Conservation (phyloP, 2,797 vertebrate species). For the Allobates femoralis region DNA sequence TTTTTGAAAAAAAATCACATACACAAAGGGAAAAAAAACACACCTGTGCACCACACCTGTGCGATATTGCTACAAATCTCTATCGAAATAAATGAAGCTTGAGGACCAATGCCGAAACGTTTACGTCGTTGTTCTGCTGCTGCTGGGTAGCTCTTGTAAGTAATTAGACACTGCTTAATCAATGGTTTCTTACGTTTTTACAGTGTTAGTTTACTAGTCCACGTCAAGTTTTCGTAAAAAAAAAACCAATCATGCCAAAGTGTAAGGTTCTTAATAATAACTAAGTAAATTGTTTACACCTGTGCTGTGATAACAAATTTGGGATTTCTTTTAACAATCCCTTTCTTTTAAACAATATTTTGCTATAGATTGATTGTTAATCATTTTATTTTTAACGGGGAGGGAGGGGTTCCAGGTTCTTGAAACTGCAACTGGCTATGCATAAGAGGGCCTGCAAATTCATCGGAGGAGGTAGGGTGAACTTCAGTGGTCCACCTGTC, state of each 20-base stretch:
- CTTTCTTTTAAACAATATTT: background rate
- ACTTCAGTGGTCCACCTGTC: background rate
- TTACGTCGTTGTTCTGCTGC: background rate
- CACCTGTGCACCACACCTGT: too few relatives aligned
- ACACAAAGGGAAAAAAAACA: too few relatives aligned
- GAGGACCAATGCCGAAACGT: background rate
- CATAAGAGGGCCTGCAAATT: slow-evolving; percentile 5
- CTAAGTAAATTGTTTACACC: slow-evolving; percentile 7
- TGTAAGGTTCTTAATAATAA: slow-evolving; percentile 10
- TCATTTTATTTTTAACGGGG: background rate
- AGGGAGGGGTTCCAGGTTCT: slow-evolving; percentile 4
- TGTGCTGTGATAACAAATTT: background rate
- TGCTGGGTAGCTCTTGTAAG: background rate
- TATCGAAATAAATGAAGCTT: too few relatives aligned
- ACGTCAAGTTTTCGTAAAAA: background rate
- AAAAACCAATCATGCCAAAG: slow-evolving; percentile 17
- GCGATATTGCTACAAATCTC: too few relatives aligned
- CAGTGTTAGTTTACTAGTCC: background rate
- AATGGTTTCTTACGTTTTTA: background rate
- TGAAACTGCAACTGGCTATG: background rate
- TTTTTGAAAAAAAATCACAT: background rate
- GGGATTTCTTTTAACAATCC: slow-evolving; percentile 3
- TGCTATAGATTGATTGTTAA: background rate
- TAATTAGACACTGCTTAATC: background rate
- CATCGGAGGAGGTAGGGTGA: background rate